Evolutionary conservation across 2,797 vertebrate species (phyloP).

Genomic region (Poeciliopsis presidionis): DNA sequence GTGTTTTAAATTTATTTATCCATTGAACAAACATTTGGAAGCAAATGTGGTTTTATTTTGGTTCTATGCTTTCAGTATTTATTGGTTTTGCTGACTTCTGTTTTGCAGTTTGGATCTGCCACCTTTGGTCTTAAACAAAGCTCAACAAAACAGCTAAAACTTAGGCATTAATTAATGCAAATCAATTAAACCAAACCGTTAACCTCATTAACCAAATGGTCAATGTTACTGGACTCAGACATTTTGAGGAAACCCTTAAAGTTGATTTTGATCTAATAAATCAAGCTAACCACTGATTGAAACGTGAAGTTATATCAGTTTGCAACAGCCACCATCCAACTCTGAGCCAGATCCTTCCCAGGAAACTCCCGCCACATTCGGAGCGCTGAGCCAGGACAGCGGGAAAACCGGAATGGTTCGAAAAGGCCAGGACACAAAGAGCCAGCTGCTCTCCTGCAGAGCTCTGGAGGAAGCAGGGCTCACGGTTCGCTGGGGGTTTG

Average conservation of each 20-base stretch:
- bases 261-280: not conserved
- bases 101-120: not conserved
- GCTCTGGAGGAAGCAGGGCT: constrained; percentile 57
- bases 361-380: constrained; percentile 61
- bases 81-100: not conserved
- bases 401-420: constrained; percentile 78
- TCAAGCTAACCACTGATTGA: not conserved
- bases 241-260: too few relatives aligned
- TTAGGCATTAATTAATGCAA: not conserved
- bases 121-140: not conserved
- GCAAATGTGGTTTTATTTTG: not conserved
- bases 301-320: not conserved
- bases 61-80: not conserved
- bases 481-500: not conserved
- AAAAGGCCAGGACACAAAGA: constrained; percentile 76
- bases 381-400: constrained; percentile 74
- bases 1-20: not conserved
- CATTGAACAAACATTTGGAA: not conserved
- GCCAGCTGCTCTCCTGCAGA: constrained; percentile 79
- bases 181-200: not conserved
- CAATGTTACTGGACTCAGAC: not conserved
- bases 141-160: not conserved
- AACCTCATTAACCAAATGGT: not conserved
- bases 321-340: constrained; percentile 9
- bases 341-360: constrained; percentile 64